Percentiles rank a stretch among this genome's conserved stretches.
These are phyloP conservation scores for Sarcoramphus papa DNA, from an alignment of 2,797 vertebrate genomes.

Conservation along the genomic window DNA sequence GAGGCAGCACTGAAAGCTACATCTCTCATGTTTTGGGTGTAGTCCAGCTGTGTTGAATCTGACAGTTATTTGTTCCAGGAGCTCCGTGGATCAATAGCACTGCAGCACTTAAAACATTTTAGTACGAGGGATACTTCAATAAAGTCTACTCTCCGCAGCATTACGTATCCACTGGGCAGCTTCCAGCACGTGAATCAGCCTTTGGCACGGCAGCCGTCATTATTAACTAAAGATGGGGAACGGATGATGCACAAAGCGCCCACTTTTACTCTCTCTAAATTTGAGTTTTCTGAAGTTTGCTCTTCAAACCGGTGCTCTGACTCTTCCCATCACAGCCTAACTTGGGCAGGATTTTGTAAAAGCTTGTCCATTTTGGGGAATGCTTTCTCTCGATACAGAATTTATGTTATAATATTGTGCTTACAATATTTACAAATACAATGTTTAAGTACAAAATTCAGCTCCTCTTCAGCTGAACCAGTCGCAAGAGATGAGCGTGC, in stretches of 20 bases:
- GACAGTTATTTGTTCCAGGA: conserved; percentile 13
- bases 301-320: fast-evolving
- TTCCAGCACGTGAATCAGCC: conserved; percentile 20
- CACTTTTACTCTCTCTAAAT: not conserved
- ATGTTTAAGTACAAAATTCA: not conserved
- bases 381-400: fast-evolving
- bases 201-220: not conserved
- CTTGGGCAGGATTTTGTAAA: not conserved
- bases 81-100: conserved; percentile 20
- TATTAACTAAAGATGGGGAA: not conserved
- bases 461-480: not conserved
- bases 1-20: not conserved
- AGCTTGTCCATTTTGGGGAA: fast-evolving
- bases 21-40: not conserved
- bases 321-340: not conserved
- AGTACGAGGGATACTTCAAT: not conserved
- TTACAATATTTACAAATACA: not conserved
- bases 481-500: too few relatives aligned
- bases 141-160: not conserved
- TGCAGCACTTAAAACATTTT: conserved; percentile 43
- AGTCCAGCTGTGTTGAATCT: not conserved
- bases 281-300: not conserved
- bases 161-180: not conserved
- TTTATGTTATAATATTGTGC: too few relatives aligned
- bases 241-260: not conserved